These are phyloP conservation scores for Phataginus tricuspis DNA, from an alignment of 2,797 vertebrate species.

Conservation along the genomic window DNA sequence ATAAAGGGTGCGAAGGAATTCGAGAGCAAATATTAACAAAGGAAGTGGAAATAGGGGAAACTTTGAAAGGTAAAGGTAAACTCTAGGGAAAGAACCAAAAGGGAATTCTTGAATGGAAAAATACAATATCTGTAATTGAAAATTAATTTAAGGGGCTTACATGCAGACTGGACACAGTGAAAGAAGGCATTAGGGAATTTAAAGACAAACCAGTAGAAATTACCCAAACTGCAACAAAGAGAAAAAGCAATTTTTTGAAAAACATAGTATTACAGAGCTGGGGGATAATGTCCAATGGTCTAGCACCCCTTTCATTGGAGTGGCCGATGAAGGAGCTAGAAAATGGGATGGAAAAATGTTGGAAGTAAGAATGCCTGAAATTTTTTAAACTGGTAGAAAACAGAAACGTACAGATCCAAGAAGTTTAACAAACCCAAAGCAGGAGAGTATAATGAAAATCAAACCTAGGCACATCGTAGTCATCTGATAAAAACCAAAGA, in stretches of 20 bases:
- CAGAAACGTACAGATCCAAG: no score
- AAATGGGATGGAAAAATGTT: no score
- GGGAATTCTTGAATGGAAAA: background rate
- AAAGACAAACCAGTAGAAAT: background rate
- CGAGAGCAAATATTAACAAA: background rate
- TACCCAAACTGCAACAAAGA: background rate
- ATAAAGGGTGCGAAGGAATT: background rate
- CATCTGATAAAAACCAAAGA: no score
- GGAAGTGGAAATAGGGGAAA: background rate
- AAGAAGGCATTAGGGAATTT: background rate
- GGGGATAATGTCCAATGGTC: no score
- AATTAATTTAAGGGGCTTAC: background rate
- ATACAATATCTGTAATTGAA: background rate
- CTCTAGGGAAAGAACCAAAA: background rate
- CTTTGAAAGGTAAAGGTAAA: background rate
- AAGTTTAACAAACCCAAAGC: no score
- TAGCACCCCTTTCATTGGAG: no score
- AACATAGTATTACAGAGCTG: background rate
- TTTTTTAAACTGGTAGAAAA: no score
- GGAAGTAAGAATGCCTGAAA: no score
- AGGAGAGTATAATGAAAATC: no score
- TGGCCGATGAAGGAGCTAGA: no score
- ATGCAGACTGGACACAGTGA: background rate
- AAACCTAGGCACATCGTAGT: no score
- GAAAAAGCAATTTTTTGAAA: background rate